Base-by-base conservation (phyloP, 2,888 invertebrate species). In the Ochropleura leucogaster region DNA sequence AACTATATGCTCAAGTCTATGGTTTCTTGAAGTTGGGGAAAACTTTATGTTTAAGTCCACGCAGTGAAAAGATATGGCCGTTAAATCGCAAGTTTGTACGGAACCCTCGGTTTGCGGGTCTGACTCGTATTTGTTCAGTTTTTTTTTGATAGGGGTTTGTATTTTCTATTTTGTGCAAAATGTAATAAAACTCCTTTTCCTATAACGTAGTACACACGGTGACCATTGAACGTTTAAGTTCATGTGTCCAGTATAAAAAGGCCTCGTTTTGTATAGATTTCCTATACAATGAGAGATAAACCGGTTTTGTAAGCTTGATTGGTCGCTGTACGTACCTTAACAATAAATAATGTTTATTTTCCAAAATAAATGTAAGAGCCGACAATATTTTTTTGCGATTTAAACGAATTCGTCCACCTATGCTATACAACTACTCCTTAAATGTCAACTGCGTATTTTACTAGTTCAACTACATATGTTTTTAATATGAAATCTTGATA, bases 401-500 rank as follows among this genome's bases (percentile, higher is more conserved):
- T 60, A 84, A 75, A 80, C 40, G 59, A 74, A 83, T 85, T 60
- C 68, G 55, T 65, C 30, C 18, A 49, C 65, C 65, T 30, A 59
- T 74, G 51, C 40, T 44, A 10, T 30, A n/a, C 59, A 59, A 16
- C 51, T 53, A 30, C 51, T 44, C 51, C 40, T 40, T 85, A 85
- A 84, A 84, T 85, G 84, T 65, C 84, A 85, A 68, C 59, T 53
- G 14, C n/a, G 51, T 65, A 72, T 53, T 69, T 47, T 70, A 68
- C 75, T 55, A 73, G 72, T 72, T 40, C 65, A 59, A 7, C 53
- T 55, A 40, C 59, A 42, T 62, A 62, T 16, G 46, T 73, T 74
- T 72, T 69, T 47, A 40, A 71, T 68, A 62, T 73, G 49, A 44
- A 64, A 70, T 74, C 79, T 74, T 65, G 73, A 73, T 85, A 64